Base-by-base conservation (phyloP, 2,797 vertebrate species). In the Rhynchonycteris naso region DNA sequence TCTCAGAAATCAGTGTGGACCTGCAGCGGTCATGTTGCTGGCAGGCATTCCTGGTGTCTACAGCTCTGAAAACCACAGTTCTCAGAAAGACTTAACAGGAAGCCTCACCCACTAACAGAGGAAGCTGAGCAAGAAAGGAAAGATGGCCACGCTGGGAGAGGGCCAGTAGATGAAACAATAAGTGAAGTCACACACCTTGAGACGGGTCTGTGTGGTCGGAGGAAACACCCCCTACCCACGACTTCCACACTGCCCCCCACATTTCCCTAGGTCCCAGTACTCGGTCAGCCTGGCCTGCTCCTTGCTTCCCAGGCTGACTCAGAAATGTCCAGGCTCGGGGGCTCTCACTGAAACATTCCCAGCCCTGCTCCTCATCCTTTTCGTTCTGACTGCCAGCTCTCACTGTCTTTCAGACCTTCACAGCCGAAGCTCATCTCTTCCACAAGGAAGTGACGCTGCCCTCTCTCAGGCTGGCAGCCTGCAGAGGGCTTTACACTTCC, bases 71-170 rank as follows among this genome's bases (percentile, higher is more conserved):
- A 97, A 95, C 91, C 84, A 59, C 91, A 91, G 80, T 97, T 97
- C 96, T 97, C 96, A 97, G 96, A 97, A 97, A 14, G 18, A 95
- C 80, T 94, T 92, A 72, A 93, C 97, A 97, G 97, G 97, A 97
- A 97, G 94, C 97, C 97, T 97, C 97, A 58, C 97, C 97, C 97
- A 93, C 38, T 9, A 91, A 30, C 96, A 96, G 89, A 97, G 97
- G 97, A 97, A 97, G 96, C 95, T 9, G 83, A 95, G 97, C 96
- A 96, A 97, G 97, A 96, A 97, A 97, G 96, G 96, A 95, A 97
- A 93, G 97, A 97, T 97, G 97, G 96, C 93, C 85, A 76, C 13
- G 80, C 59, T 16, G 89, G 92, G 92, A 95, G 92, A 95, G 92
- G 95, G 96, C 9, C 61, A 9, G 52, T 14, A 7, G 8, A 9